Evolutionary conservation across 2,797 vertebrate species (phyloP).

Genomic region (Phrynocephalus guinanensis): DNA sequence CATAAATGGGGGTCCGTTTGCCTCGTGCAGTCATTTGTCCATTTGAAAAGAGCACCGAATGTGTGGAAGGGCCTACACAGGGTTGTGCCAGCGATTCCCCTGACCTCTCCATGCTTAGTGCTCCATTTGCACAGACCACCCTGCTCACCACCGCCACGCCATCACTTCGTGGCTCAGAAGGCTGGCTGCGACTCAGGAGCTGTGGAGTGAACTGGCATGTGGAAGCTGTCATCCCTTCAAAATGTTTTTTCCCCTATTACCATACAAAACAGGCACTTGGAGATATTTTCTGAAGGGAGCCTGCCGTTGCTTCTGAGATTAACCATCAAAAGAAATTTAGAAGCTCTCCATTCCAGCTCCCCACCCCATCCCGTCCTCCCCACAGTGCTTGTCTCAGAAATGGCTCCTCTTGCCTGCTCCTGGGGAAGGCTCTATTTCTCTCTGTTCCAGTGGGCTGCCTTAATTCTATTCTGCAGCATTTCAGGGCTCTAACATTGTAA

Average conservation of each 20-base stretch:
- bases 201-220: neutral
- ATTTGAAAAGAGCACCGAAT: neutral
- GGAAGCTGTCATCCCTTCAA: neutral
- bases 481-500: conserved; percentile 54
- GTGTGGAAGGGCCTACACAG: neutral
- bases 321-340: neutral
- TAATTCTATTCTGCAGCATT: conserved; percentile 64
- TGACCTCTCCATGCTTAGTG: neutral
- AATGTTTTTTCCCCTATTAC: too few relatives aligned
- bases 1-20: too few relatives aligned
- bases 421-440: neutral
- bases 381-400: conserved; percentile 21
- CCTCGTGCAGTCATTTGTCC: too few relatives aligned
- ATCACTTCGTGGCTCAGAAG: neutral
- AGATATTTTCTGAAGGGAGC: neutral
- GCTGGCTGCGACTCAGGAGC: neutral
- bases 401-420: conserved; percentile 32
- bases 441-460: conserved; percentile 60
- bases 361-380: neutral
- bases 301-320: neutral
- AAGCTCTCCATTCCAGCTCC: neutral
- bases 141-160: neutral
- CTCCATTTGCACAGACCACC: neutral
- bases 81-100: too few relatives aligned
- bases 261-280: neutral